Percentiles rank a stretch among this genome's conserved stretches.
Evolutionary conservation across 1,140 invertebrate species (phyloP).

Genomic region (Spodoptera litura): DNA sequence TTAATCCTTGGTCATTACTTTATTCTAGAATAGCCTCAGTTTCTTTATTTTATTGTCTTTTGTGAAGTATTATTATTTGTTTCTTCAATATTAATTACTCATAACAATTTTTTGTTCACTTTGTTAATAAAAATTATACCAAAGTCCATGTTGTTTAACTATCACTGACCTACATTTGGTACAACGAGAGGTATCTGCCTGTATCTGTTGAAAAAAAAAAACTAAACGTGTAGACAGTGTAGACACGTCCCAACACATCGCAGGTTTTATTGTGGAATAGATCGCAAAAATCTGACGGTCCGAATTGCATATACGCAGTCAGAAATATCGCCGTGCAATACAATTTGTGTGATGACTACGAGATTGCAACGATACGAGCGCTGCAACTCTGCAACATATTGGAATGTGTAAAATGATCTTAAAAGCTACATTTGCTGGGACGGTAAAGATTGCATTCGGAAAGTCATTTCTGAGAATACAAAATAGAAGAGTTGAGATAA

Average conservation of each 20-base stretch:
- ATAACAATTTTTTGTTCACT: no score
- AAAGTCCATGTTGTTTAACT: no score
- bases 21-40: background rate
- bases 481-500: no score
- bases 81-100: no score
- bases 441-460: background rate
- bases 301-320: constrained; percentile 18
- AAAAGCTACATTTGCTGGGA: background rate
- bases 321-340: constrained; percentile 22
- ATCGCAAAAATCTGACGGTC: constrained; percentile 36
- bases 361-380: background rate
- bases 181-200: background rate
- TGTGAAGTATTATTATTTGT: background rate
- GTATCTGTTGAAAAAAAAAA: background rate
- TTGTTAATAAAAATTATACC: no score
- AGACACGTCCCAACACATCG: background rate
- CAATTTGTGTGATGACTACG: constrained; percentile 34
- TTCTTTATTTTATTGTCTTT: background rate
- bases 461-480: no score
- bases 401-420: background rate
- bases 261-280: constrained; percentile 7
- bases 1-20: background rate
- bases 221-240: background rate
- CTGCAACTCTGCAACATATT: background rate
- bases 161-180: background rate